Evolutionary conservation across 2,113 vertebrate species (phyloP).

Genomic region (Smithornis capensis): DNA sequence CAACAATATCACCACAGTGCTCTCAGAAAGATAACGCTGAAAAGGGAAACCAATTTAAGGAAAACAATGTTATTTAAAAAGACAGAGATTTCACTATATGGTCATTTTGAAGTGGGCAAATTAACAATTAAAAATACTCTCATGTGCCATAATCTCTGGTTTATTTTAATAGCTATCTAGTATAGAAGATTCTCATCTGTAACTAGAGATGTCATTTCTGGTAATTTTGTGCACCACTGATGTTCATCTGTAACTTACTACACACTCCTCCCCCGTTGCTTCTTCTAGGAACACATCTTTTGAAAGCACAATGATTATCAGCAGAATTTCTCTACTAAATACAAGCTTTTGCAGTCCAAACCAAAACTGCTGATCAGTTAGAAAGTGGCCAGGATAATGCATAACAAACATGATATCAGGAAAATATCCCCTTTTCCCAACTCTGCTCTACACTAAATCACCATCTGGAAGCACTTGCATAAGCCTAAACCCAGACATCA

Average conservation of each 20-base stretch:
- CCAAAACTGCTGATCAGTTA: conserved; percentile 34
- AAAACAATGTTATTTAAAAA: conserved; percentile 46
- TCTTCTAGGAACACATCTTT: conserved; percentile 48
- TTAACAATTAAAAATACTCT: conserved; percentile 72
- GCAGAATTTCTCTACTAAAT: conserved; percentile 53
- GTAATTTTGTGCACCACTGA: conserved; percentile 69
- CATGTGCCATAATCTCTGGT: conserved; percentile 63
- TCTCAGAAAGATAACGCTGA: conserved; percentile 30
- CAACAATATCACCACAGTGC: conserved; percentile 19
- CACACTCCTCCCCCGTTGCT: neutral
- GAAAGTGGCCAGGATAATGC: conserved; percentile 12
- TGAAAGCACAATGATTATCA: conserved; percentile 64
- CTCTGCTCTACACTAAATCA: neutral
- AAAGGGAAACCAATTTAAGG: conserved; percentile 51
- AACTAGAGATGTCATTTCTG: conserved; percentile 74
- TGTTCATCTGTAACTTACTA: conserved; percentile 27
- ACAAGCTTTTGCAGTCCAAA: conserved; percentile 52
- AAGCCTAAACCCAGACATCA: neutral
- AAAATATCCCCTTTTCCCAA: neutral
- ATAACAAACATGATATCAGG: neutral
- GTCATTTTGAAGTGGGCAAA: conserved; percentile 68
- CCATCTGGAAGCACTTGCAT: neutral
- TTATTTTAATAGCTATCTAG: conserved; percentile 70
- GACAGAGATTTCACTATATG: conserved; percentile 33
- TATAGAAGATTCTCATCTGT: conserved; percentile 64